These are phyloP conservation scores for Amblyornis subalaris DNA, from an alignment of 2,113 vertebrate genomes.

Conservation along the genomic window DNA sequence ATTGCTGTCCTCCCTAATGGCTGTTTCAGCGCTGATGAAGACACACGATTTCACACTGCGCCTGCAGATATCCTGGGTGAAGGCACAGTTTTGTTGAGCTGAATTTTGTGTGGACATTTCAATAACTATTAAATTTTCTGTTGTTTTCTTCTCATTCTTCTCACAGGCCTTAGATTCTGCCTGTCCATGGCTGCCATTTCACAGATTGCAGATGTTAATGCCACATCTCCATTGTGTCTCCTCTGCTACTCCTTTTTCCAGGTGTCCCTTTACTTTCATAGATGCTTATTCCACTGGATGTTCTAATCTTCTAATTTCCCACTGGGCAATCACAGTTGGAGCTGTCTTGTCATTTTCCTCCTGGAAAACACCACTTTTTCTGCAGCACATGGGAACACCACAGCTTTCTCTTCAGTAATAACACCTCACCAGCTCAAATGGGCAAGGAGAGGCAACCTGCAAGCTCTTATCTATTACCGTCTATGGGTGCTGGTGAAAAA, in stretches of 20 bases:
- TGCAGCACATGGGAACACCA: not conserved
- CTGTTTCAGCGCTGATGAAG: not conserved
- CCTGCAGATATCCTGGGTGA: not conserved
- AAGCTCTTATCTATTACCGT: not conserved
- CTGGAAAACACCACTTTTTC: not conserved
- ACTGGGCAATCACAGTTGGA: not conserved
- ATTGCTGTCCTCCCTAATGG: not conserved
- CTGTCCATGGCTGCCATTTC: not conserved
- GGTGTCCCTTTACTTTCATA: accelerated
- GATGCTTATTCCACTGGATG: not conserved
- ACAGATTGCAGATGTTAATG: not conserved
- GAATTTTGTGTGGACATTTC: not conserved
- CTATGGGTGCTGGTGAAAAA: accelerated
- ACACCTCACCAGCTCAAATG: not conserved
- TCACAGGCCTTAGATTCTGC: not conserved
- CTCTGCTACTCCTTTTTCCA: not conserved
- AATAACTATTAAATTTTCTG: not conserved
- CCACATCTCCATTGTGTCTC: not conserved
- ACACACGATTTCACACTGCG: not conserved
- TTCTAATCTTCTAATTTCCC: not conserved
- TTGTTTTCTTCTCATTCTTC: not conserved
- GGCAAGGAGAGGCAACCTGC: not conserved
- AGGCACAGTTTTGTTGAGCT: not conserved
- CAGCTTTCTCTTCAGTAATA: not conserved
- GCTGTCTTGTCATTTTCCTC: not conserved